Evolutionary conservation across 2,888 invertebrate genomes (phyloP), one percentile per base, ranked within the genome.

Genomic region (Nemurella pictetii): DNA sequence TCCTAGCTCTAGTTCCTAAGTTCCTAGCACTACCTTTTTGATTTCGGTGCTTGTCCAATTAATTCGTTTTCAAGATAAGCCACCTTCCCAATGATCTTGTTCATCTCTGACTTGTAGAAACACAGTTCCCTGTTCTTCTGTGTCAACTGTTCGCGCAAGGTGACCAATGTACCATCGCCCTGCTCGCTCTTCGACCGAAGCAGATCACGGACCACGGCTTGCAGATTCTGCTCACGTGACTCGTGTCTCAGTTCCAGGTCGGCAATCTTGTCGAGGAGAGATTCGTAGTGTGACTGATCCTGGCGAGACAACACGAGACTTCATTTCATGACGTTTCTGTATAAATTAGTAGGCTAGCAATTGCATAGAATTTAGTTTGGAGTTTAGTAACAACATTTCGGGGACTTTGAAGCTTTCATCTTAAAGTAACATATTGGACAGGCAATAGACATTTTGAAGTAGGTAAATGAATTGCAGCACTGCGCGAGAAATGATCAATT

Each of bases 211-310:
- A 92, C 90, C 80, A 92, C 90, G 0, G 91, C 89, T 85, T 91
- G 89, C 80, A 92, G 88, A 73, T 91, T 89, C 85, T 90, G 89
- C 87, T 92, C 92, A n/a, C 91, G 88, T 83, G 91, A 91, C 87
- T 91, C 91, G 87, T 91, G 91, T 32, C 90, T 89, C 87, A 90
- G 89, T 87, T 92, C 91, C 87, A 91, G 88, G 86, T 89, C 89
- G 75, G 89, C 88, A 85, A 92, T 89, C 90, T 91, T 88, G 32
- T 87, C 88, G 80, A 87, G 86, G 15, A 88, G 86, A 35, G 85
- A 85, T 84, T 86, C 86, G 84, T 87, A 88, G 86, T 87, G 87
- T 30, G 85, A 72, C 75, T 86, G 87, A 73, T 88, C 88, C 88
- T 87, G 84, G 20, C 84, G 77, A n/a, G 15, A 29, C 74, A 74